Percentiles rank a stretch among this genome's conserved stretches.
Evolutionary conservation across 2,888 invertebrate genomes (phyloP).

Genomic region (Ochropleura leucogaster): DNA sequence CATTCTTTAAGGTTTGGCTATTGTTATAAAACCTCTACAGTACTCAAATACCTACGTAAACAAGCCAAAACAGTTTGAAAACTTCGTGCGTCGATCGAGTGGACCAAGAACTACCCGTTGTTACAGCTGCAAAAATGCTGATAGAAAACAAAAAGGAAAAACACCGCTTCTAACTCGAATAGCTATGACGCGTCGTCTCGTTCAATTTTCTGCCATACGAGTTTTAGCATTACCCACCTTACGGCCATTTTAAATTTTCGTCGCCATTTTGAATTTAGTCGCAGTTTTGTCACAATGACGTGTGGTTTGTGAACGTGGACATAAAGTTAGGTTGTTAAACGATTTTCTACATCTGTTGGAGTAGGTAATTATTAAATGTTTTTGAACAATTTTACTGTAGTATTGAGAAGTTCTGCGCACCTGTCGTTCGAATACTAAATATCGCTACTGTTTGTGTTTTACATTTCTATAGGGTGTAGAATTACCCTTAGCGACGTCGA

Average conservation of each 20-base stretch:
- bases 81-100: constrained; percentile 11
- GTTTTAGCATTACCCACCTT: constrained; percentile 28
- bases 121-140: constrained; percentile 11
- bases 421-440: background rate
- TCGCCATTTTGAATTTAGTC: constrained; percentile 24
- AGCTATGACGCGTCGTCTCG: constrained; percentile 10
- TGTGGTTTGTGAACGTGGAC: constrained; percentile 8
- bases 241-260: constrained; percentile 41
- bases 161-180: constrained; percentile 3
- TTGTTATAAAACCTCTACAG: too few relatives aligned
- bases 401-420: background rate
- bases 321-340: constrained; percentile 6
- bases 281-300: constrained; percentile 5
- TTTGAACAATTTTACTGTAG: background rate
- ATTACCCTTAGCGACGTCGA: too few relatives aligned
- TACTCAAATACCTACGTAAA: background rate
- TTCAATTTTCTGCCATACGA: constrained; percentile 22
- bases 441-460: background rate
- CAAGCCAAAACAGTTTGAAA: constrained; percentile 12
- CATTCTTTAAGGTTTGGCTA: too few relatives aligned
- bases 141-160: constrained; percentile 30
- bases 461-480: too few relatives aligned
- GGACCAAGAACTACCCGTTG: constrained; percentile 3
- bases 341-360: background rate
- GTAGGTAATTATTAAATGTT: background rate